Evolutionary conservation across 2,888 invertebrate species (phyloP).

Genomic region (Ligdia adustata): DNA sequence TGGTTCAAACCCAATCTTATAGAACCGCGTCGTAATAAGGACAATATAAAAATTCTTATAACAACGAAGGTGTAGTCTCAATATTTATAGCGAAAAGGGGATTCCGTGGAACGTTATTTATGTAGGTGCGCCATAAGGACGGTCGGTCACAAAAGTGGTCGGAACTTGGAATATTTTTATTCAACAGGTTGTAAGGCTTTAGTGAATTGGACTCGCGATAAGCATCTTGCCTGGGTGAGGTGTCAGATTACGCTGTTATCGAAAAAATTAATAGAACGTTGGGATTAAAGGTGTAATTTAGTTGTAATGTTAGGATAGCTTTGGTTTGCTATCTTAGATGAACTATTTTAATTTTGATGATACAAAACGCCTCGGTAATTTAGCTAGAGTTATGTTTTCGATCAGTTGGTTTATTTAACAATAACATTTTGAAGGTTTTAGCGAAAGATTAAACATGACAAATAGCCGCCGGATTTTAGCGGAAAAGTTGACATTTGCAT

Average conservation of each 20-base stretch:
- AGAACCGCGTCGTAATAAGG: constrained; percentile 10
- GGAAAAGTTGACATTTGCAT: too few species aligned
- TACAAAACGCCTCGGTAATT: too few species aligned
- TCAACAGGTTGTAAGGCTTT: constrained; percentile 43
- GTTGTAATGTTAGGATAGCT: neutral
- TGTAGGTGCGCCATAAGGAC: constrained; percentile 17
- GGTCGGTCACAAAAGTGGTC: constrained; percentile 41
- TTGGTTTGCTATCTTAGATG: too few species aligned
- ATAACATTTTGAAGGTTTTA: too few species aligned
- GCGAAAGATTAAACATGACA: too few species aligned
- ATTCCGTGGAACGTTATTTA: constrained; percentile 8
- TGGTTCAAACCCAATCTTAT: constrained; percentile 27
- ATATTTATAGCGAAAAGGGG: constrained; percentile 14
- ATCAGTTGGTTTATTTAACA: too few species aligned
- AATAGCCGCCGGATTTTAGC: too few species aligned
- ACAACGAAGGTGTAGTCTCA: neutral
- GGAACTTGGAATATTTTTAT: constrained; percentile 33
- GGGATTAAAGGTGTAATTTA: constrained; percentile 1
- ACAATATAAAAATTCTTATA: neutral
- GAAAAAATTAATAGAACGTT: constrained; percentile 13
- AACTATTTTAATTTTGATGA: too few species aligned
- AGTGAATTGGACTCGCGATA: constrained; percentile 35
- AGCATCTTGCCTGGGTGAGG: constrained; percentile 21
- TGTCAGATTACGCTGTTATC: constrained; percentile 21
- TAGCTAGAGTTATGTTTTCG: too few species aligned